A percentile compares a stretch with the other conserved stretches of the same genome.
Conservation (phyloP, 1,140 invertebrate genomes). For the Heliconius himera region DNA sequence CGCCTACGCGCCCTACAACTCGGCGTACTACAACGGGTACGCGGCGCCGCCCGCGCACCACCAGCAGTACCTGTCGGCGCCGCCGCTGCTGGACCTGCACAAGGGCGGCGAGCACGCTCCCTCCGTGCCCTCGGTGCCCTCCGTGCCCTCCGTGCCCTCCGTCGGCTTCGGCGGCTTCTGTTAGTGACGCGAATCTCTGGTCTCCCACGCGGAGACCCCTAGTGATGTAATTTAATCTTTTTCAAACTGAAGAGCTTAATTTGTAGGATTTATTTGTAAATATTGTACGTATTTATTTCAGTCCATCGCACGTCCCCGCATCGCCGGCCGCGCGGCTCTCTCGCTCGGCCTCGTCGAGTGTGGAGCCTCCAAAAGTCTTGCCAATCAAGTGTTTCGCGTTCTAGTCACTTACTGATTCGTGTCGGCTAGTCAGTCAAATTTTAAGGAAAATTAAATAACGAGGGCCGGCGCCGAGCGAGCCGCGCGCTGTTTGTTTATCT, state of each 20-base stretch:
- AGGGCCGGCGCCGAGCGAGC: conserved; percentile 17
- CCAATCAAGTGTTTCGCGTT: conserved; percentile 75
- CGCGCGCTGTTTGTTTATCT: conserved; percentile 50
- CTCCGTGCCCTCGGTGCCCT: conserved; percentile 55
- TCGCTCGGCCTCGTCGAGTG: conserved; percentile 4
- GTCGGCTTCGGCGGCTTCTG: conserved; percentile 81
- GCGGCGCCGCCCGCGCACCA: conserved; percentile 72
- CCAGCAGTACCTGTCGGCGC: conserved; percentile 73
- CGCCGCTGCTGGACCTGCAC: conserved; percentile 72
- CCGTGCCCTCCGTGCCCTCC: conserved; percentile 73
- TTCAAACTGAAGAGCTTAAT: conserved; percentile 75
- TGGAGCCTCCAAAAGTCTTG: conserved; percentile 60
- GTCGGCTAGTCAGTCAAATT: conserved; percentile 79
- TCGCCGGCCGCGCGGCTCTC: conserved; percentile 21
- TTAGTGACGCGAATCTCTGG: conserved; percentile 53
- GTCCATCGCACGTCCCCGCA: conserved; percentile 54
- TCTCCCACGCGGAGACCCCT: conserved; percentile 43
- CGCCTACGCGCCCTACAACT: conserved; percentile 68
- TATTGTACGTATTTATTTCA: conserved; percentile 74
- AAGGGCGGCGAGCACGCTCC: conserved; percentile 72
- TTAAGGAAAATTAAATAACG: conserved; percentile 30
- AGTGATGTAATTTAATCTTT: conserved; percentile 64
- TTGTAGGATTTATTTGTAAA: conserved; percentile 77
- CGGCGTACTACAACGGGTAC: conserved; percentile 78
- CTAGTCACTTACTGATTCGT: conserved; percentile 78